Percentiles rank a stretch among this genome's conserved stretches.
Conservation (phyloP, 2,797 vertebrate species). For the Crypturellus tataupa region DNA sequence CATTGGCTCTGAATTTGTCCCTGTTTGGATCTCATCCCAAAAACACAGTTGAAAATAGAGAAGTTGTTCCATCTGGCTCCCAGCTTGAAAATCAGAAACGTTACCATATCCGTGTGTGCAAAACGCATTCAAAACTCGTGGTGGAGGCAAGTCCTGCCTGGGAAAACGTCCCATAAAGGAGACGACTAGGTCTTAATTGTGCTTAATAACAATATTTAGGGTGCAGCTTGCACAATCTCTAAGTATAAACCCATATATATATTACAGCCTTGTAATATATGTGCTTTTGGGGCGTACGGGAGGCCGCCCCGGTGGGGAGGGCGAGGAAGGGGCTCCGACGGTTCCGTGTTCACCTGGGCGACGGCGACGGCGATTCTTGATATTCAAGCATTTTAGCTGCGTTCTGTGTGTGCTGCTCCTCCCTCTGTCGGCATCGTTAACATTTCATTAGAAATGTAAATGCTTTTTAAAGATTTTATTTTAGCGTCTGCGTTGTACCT, state of each 20-base stretch:
- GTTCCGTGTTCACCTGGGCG: conserved; percentile 77
- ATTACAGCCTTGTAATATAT: conserved; percentile 48
- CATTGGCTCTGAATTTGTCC: not conserved
- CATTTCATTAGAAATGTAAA: conserved; percentile 85
- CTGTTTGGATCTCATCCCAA: not conserved
- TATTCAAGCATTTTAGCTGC: conserved; percentile 85
- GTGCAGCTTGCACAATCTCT: conserved; percentile 52
- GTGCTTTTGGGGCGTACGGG: conserved; percentile 22
- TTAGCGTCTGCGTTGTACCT: conserved; percentile 80
- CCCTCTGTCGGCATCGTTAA: conserved; percentile 77
- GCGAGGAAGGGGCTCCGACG: conserved; percentile 22
- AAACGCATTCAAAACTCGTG: not conserved
- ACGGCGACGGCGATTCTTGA: conserved; percentile 81
- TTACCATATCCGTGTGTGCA: not conserved
- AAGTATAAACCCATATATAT: not conserved
- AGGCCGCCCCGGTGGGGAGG: conserved; percentile 21
- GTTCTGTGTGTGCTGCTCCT: conserved; percentile 45
- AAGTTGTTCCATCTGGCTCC: not conserved
- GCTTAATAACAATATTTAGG: conserved; percentile 33
- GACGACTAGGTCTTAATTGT: not conserved
- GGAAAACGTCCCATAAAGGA: not conserved
- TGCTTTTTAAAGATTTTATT: conserved; percentile 80
- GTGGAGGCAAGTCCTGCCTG: not conserved
- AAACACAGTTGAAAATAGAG: not conserved
- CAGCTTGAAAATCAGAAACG: not conserved